Evolutionary conservation across 53 echinoderm and acorn worm species (phyloP), one percentile per base, ranked within the genome.

Genomic region (Crossaster papposus): DNA sequence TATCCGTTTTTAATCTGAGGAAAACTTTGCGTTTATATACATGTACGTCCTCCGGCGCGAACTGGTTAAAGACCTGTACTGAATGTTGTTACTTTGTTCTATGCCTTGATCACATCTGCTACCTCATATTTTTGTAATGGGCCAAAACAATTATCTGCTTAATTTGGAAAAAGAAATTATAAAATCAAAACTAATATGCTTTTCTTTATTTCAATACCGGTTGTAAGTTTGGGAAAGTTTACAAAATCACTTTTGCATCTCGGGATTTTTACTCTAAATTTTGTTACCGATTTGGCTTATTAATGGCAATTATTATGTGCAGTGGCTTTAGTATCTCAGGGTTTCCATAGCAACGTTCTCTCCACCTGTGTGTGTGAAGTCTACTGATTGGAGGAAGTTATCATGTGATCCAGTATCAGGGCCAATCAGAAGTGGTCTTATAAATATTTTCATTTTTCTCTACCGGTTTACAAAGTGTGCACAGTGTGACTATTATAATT

Each of bases 321-420:
- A 58, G 15, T 58, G 58, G 58, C 58, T 58, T 3, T 74, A 30
- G 31, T 10, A 36, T 33, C 75, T 74, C 75, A 34, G 75, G 75
- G 75, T 74, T n/a, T 14, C 33, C 35, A 13, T 36, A 74, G 36
- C 33, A 74, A 24, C 34, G 20, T 18, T 35, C 18, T 35, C 18
- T 32, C 75, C 13, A 74, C 6, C 18, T 74, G 36, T 74, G 71
- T 71, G 71, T 71, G 71, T 71, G 30, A 23, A 12, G 22, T 44
- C 2, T 73, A 38, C 28, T 78, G 51, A 78, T 78, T 78, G 78
- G 78, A 23, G 51, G 78, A 78, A 51, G 51, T 44, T 50, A 32
- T 51, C 78, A 78, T 4, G 14, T 51, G 51, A 78, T 0, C 8
- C 78, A 78, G 9, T 4, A 24, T 17, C 51, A 22, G 26, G 44